Evolutionary conservation across 2,888 invertebrate genomes (phyloP), one percentile per base, ranked within the genome.

Genomic region (Barypeithes pellucidus): DNA sequence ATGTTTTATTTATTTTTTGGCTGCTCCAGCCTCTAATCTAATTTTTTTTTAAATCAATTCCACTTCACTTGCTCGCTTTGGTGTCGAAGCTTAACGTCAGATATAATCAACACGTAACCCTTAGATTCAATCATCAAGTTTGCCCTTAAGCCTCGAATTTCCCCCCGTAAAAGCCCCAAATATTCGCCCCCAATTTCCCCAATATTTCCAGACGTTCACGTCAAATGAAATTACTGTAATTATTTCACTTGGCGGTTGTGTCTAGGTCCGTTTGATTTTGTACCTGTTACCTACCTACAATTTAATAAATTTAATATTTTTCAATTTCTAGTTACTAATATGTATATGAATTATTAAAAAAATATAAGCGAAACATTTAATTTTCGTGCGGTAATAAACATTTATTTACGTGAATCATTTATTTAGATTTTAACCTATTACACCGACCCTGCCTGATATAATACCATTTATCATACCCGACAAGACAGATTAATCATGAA

Each of bases 211-310:
- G 65, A 65, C 43, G 29, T 43, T 65, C n/a, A 14, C 50, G 65
- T 50, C 65, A 50, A 65, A 65, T 65, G 50, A 47, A 65, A 65
- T 65, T 65, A 65, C 50, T 18, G 50, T 65, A 65, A 65, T 65
- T 65, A 52, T 36, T 65, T 45, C 47, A 33, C 12, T 62, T 52
- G 22, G 65, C 65, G 65, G 65, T 65, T 47, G 12, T 22, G 47
- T 20, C 65, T 22, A 14, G 22, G 24, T 50, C 36, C 65, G 52
- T 52, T 50, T 65, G 65, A 65, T 65, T 65, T 50, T 50, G 50
- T 50, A 65, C 65, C 65, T 65, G 65, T 65, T 65, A 65, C 36
- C 29, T 16, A 1, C 65, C 36, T 29, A n/a, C 50, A 52, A 20
- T 52, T 52, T 20, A n/a, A n/a, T n/a, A n/a, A n/a, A n/a, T n/a